Percentiles rank a stretch among this genome's conserved stretches.
Evolutionary conservation across 2,888 invertebrate genomes (phyloP).

Genomic region (Portevinia maculata): DNA sequence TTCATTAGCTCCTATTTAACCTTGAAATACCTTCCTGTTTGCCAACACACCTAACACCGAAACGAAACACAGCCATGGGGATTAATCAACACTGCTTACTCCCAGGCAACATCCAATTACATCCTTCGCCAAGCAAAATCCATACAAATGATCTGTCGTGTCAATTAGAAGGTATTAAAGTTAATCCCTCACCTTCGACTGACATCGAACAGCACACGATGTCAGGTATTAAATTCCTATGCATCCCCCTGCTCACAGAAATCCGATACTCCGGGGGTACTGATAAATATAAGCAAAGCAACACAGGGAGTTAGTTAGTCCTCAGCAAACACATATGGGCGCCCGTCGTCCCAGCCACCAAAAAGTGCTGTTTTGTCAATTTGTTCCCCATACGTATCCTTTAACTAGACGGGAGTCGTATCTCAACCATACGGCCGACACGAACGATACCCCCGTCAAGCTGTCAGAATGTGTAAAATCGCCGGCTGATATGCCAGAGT

Average conservation of each 20-base stretch:
- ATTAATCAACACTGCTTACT: constrained; percentile 64
- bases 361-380: constrained; percentile 58
- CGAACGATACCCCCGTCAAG: constrained; percentile 63
- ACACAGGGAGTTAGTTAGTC: not conserved
- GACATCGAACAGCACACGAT: constrained; percentile 50
- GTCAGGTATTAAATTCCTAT: constrained; percentile 72
- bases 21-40: constrained; percentile 39
- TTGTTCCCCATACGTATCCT: constrained; percentile 24
- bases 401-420: constrained; percentile 24
- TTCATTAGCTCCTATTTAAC: constrained; percentile 39
- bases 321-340: constrained; percentile 2
- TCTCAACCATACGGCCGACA: constrained; percentile 53
- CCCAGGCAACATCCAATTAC: constrained; percentile 54
- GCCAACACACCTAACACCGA: constrained; percentile 31
- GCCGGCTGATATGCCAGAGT: constrained; percentile 47
- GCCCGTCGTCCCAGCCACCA: not conserved
- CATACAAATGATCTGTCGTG: constrained; percentile 75
- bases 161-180: constrained; percentile 82
- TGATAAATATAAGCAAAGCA: constrained; percentile 31
- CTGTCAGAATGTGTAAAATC: constrained; percentile 72
- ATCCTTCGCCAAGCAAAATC: constrained; percentile 57
- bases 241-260: not conserved
- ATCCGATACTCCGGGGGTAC: constrained; percentile 35
- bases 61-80: constrained; percentile 39
- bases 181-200: constrained; percentile 76